phyloP scores from a whole-genome alignment of 2,113 vertebrate genomes.

The Sturnus vulgaris region DNA sequence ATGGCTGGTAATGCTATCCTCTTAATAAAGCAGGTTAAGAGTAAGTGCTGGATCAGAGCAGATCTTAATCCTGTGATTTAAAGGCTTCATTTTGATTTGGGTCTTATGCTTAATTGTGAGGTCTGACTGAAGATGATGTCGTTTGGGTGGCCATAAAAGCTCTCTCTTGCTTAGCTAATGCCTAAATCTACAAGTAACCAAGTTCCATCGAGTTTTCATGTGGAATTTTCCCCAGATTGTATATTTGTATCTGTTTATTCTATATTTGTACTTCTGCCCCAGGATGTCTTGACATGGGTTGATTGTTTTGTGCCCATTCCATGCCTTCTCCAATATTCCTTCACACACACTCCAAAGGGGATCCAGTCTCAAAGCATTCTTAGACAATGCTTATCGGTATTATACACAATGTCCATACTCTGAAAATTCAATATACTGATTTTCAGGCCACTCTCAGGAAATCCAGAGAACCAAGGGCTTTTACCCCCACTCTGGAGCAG shows the following conservation, averaged over 20 bases:
- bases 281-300: neutral
- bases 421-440: neutral
- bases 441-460: neutral
- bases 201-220: neutral
- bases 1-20: conserved; percentile 34
- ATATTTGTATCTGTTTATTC: neutral
- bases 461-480: neutral
- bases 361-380: neutral
- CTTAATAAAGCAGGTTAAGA: conserved; percentile 44
- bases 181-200: neutral
- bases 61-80: conserved; percentile 30
- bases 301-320: neutral
- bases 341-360: neutral
- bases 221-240: neutral
- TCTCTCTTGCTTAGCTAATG: neutral
- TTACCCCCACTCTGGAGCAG: neutral
- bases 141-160: neutral
- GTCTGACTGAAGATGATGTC: neutral
- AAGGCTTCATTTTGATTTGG: conserved; percentile 21
- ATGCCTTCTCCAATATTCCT: neutral
- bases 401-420: neutral
- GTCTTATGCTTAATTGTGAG: neutral
- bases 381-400: neutral
- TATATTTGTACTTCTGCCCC: neutral
- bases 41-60: conserved; percentile 9